phyloP scores from a whole-genome alignment of 2,797 vertebrate species.

The Sylvia borin region DNA sequence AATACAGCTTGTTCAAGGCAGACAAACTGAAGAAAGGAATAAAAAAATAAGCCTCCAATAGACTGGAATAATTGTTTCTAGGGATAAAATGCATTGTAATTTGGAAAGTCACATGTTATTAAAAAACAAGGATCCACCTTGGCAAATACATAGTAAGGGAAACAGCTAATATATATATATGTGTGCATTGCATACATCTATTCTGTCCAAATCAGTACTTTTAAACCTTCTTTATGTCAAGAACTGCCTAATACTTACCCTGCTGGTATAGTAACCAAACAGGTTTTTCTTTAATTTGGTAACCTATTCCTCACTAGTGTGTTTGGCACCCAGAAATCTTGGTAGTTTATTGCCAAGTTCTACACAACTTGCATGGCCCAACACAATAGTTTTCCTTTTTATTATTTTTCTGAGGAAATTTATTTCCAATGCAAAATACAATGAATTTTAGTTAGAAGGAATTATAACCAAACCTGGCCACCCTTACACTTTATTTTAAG shows the following conservation, averaged over 20 bases:
- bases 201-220: not conserved
- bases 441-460: not conserved
- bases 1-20: not conserved
- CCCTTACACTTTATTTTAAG: fast-evolving
- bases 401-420: not conserved
- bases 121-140: not conserved
- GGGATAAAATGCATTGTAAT: not conserved
- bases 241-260: not conserved
- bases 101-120: not conserved
- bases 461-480: not conserved
- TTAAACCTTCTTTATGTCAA: not conserved
- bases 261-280: not conserved
- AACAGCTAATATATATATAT: not conserved
- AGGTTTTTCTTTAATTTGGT: not conserved
- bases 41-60: not conserved
- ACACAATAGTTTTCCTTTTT: not conserved
- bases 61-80: not conserved
- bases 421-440: not conserved
- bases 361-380: not conserved
- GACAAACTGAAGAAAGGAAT: not conserved
- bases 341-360: not conserved
- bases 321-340: not conserved
- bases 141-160: not conserved
- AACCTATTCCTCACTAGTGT: fast-evolving
- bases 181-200: not conserved